These are phyloP conservation scores for Megalops atlanticus DNA, from an alignment of 2,113 vertebrate genomes.

Conservation along the genomic window DNA sequence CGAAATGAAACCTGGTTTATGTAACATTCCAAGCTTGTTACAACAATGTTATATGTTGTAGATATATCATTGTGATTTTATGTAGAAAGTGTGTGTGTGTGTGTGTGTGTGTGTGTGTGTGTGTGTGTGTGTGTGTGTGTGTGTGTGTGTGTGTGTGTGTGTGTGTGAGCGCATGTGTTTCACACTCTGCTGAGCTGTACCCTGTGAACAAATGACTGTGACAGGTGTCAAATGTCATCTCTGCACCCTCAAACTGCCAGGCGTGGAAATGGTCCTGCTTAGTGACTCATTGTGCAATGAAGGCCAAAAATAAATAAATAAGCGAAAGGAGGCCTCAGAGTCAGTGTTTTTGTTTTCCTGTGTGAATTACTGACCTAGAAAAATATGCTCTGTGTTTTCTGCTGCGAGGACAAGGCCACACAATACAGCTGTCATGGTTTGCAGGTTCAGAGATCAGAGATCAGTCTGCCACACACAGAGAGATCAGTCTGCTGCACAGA, in stretches of 20 bases:
- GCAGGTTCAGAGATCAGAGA: not conserved
- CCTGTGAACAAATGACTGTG: not conserved
- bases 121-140: no score
- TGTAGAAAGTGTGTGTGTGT: no score
- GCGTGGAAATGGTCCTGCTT: not conserved
- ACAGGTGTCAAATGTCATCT: not conserved
- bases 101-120: no score
- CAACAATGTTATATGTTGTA: no score
- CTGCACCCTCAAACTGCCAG: not conserved
- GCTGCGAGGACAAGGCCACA: not conserved
- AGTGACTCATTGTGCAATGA: not conserved
- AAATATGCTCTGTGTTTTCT: not conserved
- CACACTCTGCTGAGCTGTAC: not conserved
- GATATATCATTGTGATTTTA: no score
- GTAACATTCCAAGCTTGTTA: not conserved
- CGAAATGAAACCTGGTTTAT: not conserved
- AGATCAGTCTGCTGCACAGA: no score
- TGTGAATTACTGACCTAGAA: not conserved
- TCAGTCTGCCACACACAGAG: no score
- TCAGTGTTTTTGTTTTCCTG: conserved; percentile 1
- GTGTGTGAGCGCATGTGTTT: not conserved
- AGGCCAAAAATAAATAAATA: not conserved
- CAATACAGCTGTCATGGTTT: not conserved
- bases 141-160: not conserved
- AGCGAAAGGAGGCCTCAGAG: not conserved